Evolutionary conservation across 2,113 vertebrate genomes (phyloP), one percentile per base, ranked within the genome.

Genomic region (Pseudonaja textilis): DNA sequence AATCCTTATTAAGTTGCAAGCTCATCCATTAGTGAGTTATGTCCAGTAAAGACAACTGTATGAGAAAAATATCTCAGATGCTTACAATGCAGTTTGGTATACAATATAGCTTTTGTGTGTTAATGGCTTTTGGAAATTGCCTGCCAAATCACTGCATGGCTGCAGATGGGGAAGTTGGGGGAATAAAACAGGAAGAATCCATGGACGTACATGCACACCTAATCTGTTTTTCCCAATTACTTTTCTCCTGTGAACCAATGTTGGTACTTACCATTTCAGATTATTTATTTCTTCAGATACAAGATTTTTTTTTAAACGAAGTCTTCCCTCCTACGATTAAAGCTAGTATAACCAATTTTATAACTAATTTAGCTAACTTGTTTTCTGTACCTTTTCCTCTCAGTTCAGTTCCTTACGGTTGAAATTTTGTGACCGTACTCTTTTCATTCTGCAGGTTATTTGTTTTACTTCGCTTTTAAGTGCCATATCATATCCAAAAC

Each of bases 61-160:
- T 89, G 69, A 45, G 92, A 89, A 89, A 69, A 92, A 92, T 92
- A 54, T 89, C 87, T 92, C 61, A 10, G 87, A 92, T 92, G 92
- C 92, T 92, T 89, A 92, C 88, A 59, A 42, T 92, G 92, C 92
- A 92, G 54, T 89, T 92, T 85, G 47, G 69, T 47, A 92, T 88
- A 92, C 88, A 92, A 89, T 92, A 85, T 89, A 50, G 88, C 92
- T 92, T 92, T 92, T 92, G 88, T 89, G 69, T 59, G 88, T 89
- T 89, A 85, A 85, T 92, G 91, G 64, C 64, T 89, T 89, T 92
- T 29, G 91, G 64, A 92, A 92, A 64, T 92, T 16, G 91, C 61
- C 52, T 89, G 91, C 91, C 91, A 92, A 92, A 89, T 89, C 56
- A 26, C 59, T 92, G 47, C 86, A 88, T 88, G 59, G 50, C 47